Evolutionary conservation across 2,888 invertebrate species (phyloP), one percentile per base, ranked within the genome.

Genomic region (Bellardia bayeri): DNA sequence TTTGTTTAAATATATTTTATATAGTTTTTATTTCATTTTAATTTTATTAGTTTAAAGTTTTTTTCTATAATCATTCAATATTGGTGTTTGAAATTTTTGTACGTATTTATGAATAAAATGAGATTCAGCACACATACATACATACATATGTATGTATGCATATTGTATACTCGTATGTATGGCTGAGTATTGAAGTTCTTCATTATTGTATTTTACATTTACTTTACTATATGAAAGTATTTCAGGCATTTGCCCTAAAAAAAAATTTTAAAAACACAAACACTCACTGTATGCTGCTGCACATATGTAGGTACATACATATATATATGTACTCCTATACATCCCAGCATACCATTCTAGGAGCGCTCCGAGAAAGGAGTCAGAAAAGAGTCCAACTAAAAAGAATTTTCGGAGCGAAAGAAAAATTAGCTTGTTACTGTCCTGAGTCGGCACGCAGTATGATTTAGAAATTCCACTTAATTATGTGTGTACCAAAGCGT

Each of bases 231-330:
- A 69, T 49, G 14, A 68, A 82, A 82, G 40, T 82, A 82, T 76
- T 76, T 82, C 76, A 63, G 40, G 82, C 69, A 76, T 76, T 82
- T 82, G 76, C 68, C 82, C 75, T 82, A 75, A 75, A 82, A 80
- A 42, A 56, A 40, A 56, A 58, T 45, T 45, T 42, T 33, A 74
- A 0, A 74, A 30, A 11, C 54, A 40, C 13, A 5, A 1, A 51
- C 64, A 58, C 13, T 58, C 23, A 56, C 66, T 68, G 23, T 23
- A 23, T n/a, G 33, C 56, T 49, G 8, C 5, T 11, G 8, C 13
- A 49, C 23, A 69, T 56, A 56, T 13, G 14, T 14, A 42, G 13
- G 8, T 66, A 49, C 45, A 63, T 11, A 45, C 9, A 45, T 13
- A 45, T 13, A 45, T 13, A 45, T 42, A 3, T 42, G 23, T 23